phyloP scores from a whole-genome alignment of 2,113 vertebrate species.

The Mesembrinibis cayennensis region DNA sequence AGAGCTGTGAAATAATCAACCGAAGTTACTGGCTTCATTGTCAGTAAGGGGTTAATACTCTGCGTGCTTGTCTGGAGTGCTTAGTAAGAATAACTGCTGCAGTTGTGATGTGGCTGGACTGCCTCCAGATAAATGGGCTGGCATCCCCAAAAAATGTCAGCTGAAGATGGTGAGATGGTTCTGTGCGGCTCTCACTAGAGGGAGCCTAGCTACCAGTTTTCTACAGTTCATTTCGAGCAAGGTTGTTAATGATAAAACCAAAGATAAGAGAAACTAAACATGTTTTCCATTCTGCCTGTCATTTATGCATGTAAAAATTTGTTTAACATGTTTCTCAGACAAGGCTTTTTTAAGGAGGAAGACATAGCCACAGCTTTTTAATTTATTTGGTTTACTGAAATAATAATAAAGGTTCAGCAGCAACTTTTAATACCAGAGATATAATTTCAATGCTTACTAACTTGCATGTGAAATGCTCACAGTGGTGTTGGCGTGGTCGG shows the following conservation, averaged over 20 bases:
- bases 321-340: neutral
- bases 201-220: slow-evolving; percentile 7
- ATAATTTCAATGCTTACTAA: neutral
- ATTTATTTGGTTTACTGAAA: neutral
- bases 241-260: neutral
- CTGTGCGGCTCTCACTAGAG: slow-evolving; percentile 4
- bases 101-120: neutral
- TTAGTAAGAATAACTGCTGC: neutral
- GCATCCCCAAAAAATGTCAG: neutral
- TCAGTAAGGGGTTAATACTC: neutral
- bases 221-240: neutral
- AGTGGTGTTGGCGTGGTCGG: neutral
- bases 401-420: neutral
- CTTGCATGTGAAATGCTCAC: neutral
- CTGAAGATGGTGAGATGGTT: neutral
- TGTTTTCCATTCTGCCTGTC: neutral
- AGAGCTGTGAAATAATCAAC: neutral
- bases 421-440: neutral
- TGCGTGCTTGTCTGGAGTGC: neutral
- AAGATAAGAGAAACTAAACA: neutral
- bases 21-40: neutral
- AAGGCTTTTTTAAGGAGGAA: neutral
- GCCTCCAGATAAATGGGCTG: neutral
- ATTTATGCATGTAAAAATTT: neutral
- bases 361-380: neutral